Conservation (phyloP, 2,797 vertebrate genomes). For the Cryptoprocta ferox region DNA sequence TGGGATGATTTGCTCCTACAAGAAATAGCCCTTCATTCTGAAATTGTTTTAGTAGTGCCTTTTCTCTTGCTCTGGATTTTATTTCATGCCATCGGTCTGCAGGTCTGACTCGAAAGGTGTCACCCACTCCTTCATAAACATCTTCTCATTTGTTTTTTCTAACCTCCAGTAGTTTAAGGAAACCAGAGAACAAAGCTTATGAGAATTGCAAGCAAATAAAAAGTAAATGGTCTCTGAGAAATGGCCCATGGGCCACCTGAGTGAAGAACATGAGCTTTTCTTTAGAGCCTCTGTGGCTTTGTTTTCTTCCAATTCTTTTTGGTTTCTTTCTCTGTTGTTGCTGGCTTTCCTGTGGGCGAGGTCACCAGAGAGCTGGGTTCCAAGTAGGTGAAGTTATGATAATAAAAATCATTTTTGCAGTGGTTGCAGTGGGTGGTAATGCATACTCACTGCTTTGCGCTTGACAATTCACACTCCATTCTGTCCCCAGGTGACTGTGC, state of each 20-base stretch:
- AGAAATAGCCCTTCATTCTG: neutral
- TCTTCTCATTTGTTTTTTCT: neutral
- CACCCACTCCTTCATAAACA: neutral
- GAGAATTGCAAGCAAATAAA: neutral
- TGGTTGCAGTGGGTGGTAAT: neutral
- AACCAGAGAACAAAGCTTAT: neutral
- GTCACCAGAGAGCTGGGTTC: slow-evolving; percentile 5
- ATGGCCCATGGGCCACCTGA: neutral
- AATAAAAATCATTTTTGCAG: neutral
- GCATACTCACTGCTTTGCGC: neutral
- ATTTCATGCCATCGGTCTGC: neutral
- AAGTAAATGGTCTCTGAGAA: neutral
- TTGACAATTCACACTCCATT: neutral
- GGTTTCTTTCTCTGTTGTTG: slow-evolving; percentile 5
- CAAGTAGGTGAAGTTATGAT: slow-evolving; percentile 22
- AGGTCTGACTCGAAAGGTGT: neutral
- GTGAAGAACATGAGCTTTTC: neutral
- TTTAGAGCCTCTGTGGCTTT: neutral
- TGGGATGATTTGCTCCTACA: neutral
- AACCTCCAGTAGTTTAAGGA: neutral
- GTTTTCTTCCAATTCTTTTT: slow-evolving; percentile 31
- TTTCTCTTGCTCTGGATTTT: neutral
- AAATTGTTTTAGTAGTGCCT: neutral
- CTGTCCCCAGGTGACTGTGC: slow-evolving; percentile 92
- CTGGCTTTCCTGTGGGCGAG: neutral